A percentile compares a stretch with the other conserved stretches of the same genome.
Conservation (phyloP, 2,797 vertebrate genomes). For the Chelmon rostratus region DNA sequence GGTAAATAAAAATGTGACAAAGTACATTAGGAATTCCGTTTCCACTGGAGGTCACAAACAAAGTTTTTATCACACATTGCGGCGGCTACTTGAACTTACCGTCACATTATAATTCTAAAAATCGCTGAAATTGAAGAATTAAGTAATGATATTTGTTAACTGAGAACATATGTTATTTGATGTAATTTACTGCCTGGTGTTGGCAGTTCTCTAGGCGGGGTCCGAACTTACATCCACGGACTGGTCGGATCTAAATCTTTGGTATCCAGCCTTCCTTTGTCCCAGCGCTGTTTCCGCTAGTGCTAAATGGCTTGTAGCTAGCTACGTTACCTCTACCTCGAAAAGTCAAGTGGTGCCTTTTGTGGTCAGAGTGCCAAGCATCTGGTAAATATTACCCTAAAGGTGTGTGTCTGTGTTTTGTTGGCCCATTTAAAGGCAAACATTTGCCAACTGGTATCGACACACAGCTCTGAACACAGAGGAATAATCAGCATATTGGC, state of each 20-base stretch:
- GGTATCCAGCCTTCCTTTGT: not conserved
- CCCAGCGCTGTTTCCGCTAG: conserved; percentile 11
- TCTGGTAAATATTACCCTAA: not conserved
- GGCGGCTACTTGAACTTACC: not conserved
- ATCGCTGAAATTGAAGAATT: not conserved
- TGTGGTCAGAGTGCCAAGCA: conserved; percentile 8
- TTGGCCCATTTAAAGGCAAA: not conserved
- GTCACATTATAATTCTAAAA: not conserved
- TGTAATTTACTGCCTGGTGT: not conserved
- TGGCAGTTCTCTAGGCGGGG: not conserved
- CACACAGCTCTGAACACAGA: conserved; percentile 4
- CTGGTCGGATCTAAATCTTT: not conserved
- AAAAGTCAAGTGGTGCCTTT: not conserved
- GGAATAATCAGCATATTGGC: not conserved
- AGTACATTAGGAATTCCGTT: not conserved
- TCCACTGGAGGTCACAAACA: not conserved
- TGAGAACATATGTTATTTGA: not conserved
- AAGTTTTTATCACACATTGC: too few relatives aligned
- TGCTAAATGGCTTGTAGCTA: conserved; percentile 5
- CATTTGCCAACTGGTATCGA: not conserved
- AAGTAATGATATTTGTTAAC: too few relatives aligned
- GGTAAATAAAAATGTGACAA: not conserved
- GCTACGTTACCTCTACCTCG: conserved; percentile 4
- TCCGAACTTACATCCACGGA: not conserved
- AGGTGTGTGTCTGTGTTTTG: conserved; percentile 36